These are phyloP conservation scores for Thamnophis sirtalis DNA, from an alignment of 2,113 vertebrate species.

Conservation along the genomic window DNA sequence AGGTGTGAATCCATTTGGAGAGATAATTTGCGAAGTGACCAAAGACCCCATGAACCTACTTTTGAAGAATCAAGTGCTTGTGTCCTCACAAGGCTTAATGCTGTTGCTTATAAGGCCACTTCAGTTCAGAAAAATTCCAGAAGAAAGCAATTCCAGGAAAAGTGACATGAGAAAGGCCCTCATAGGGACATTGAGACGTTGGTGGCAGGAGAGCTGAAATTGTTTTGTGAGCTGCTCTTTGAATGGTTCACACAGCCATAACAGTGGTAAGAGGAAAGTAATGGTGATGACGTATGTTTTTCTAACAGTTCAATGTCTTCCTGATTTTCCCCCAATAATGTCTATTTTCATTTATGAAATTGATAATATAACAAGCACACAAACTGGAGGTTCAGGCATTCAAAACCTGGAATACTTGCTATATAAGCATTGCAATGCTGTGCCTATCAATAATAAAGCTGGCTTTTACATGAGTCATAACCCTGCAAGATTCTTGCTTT, in stretches of 20 bases:
- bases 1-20: background rate
- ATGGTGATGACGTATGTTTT: background rate
- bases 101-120: background rate
- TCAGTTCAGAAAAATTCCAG: background rate
- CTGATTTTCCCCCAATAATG: background rate
- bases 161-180: background rate
- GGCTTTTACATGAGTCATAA: background rate
- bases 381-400: background rate
- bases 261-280: background rate
- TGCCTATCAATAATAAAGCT: background rate
- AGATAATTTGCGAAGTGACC: background rate
- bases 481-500: background rate
- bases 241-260: background rate
- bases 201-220: background rate
- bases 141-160: background rate
- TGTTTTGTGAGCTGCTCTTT: background rate
- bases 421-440: background rate
- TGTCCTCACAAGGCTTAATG: background rate
- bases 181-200: background rate
- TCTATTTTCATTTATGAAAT: background rate
- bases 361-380: background rate
- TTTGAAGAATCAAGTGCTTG: background rate
- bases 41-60: background rate
- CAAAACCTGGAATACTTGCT: background rate
- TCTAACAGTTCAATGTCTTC: background rate